Conservation (phyloP, 2,797 vertebrate species). For the Enteromius unitaeniatus region DNA sequence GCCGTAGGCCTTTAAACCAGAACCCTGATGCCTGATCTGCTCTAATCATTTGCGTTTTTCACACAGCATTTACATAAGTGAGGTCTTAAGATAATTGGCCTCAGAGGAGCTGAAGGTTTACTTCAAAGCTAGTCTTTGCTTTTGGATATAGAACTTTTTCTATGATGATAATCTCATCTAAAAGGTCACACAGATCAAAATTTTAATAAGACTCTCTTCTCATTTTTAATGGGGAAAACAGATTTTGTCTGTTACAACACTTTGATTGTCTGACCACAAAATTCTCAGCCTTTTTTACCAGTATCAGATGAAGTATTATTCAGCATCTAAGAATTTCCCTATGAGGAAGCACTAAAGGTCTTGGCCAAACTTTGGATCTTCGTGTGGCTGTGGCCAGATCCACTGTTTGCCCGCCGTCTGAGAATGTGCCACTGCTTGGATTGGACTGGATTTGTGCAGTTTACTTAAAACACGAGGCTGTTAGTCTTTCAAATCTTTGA, state of each 20-base stretch:
- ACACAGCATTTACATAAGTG: background rate
- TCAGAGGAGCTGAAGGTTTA: background rate
- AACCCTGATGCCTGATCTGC: background rate
- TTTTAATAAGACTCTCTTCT: background rate
- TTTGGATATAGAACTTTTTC: background rate
- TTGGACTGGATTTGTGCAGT: constrained; percentile 16
- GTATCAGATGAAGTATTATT: constrained; percentile 34
- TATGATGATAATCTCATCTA: background rate
- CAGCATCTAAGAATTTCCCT: constrained; percentile 49
- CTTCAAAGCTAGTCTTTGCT: constrained; percentile 27
- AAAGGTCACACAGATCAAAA: background rate
- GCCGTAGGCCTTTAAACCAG: background rate
- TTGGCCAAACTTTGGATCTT: constrained; percentile 54
- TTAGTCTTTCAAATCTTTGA: background rate
- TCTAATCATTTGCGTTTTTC: constrained; percentile 6
- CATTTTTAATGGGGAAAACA: background rate
- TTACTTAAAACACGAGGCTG: constrained; percentile 40
- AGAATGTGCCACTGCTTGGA: constrained; percentile 63
- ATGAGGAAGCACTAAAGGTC: constrained; percentile 23
- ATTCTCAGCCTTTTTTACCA: background rate
- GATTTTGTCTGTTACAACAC: background rate
- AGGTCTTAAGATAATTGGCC: background rate
- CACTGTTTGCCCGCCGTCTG: constrained; percentile 65
- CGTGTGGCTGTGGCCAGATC: constrained; percentile 44
- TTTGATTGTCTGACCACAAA: constrained; percentile 21